These are phyloP conservation scores for Anguilla japonica DNA, from an alignment of 2,113 vertebrate species.

Conservation along the genomic window DNA sequence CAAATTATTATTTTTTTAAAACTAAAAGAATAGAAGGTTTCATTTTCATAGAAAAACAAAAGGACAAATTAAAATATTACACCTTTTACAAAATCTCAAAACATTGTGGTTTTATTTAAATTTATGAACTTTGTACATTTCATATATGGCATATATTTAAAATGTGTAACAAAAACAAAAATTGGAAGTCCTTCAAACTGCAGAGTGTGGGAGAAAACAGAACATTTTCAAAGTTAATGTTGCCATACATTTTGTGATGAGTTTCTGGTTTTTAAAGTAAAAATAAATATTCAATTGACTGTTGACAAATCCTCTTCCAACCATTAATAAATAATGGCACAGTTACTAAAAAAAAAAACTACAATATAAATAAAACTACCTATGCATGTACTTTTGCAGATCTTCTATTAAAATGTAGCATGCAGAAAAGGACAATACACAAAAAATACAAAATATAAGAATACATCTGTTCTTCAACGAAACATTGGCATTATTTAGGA, in stretches of 20 bases:
- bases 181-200: background rate
- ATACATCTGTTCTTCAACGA: background rate
- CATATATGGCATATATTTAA: slow-evolving; percentile 70
- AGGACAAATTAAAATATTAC: slow-evolving; percentile 53
- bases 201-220: background rate
- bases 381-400: background rate
- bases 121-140: slow-evolving; percentile 69
- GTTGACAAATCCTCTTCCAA: background rate
- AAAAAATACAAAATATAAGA: background rate
- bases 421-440: slow-evolving; percentile 58
- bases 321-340: background rate
- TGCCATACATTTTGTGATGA: slow-evolving; percentile 20
- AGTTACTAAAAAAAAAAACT: background rate
- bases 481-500: background rate
- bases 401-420: slow-evolving; percentile 31
- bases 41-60: background rate
- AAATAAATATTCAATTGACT: slow-evolving; percentile 10
- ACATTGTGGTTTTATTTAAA: slow-evolving; percentile 71
- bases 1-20: background rate
- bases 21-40: background rate
- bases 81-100: slow-evolving; percentile 71
- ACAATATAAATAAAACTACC: background rate
- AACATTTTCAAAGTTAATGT: slow-evolving; percentile 8
- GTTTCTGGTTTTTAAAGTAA: slow-evolving; percentile 21
- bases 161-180: slow-evolving; percentile 50